Conservation (phyloP, 2,113 vertebrate species). For the Enhydra lutris region DNA sequence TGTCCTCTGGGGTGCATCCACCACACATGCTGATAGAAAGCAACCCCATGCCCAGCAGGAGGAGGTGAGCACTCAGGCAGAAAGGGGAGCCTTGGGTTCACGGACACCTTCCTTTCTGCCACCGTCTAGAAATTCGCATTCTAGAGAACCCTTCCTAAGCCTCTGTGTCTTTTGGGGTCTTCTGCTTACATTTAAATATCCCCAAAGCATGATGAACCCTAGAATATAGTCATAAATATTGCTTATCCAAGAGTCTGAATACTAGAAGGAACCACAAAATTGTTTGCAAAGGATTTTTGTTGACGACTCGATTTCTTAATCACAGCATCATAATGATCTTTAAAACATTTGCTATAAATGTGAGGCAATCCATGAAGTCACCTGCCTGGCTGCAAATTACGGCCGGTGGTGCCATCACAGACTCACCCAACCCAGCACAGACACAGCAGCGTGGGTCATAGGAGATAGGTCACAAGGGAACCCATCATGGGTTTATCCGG, state of each 20-base stretch:
- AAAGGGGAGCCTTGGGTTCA: background rate
- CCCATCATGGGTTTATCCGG: background rate
- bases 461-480: accelerated
- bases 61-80: background rate
- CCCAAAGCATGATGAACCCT: background rate
- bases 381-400: background rate
- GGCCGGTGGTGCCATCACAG: background rate
- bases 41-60: accelerated
- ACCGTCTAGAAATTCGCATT: background rate
- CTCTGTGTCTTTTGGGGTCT: background rate
- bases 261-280: background rate
- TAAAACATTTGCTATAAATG: background rate
- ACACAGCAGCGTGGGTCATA: background rate
- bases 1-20: background rate
- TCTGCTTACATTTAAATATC: background rate
- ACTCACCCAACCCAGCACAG: background rate
- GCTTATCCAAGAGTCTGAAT: background rate
- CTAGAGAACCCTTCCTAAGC: background rate
- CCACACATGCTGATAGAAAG: background rate
- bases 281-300: background rate
- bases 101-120: background rate
- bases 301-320: background rate
- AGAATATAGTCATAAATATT: background rate
- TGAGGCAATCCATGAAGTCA: background rate
- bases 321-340: background rate